Evolutionary conservation across 1,140 invertebrate genomes (phyloP), one percentile per base, ranked within the genome.

Genomic region (Macrobrachium nipponense): DNA sequence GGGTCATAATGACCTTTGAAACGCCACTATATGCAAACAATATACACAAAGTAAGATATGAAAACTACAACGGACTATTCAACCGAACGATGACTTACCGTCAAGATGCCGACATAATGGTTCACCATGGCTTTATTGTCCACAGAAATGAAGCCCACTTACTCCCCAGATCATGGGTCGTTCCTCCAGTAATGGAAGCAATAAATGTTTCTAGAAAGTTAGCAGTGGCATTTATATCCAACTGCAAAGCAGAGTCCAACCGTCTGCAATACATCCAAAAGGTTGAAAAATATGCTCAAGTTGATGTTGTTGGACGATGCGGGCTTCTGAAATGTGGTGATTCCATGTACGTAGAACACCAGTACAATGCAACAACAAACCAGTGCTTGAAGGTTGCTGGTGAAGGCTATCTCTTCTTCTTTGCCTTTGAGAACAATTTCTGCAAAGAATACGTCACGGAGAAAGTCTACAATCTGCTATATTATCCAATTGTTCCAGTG

Each of bases 401-500:
- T 17, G 70, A 77, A 17, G 79, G 86, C 0, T 93, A 93, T 90
- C 90, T 91, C 59, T 93, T 93, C 86, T 93, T 92, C 88, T 76
- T 93, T 44, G 89, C 92, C 0, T 92, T 93, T 51, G 92, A 93
- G 85, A 93, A 93, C 88, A 89, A 90, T 7, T 89, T 91, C 7
- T 91, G 91, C 72, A 87, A 87, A 27, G 91, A 91, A 72, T 91
- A 91, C 87, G 88, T 91, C 8, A 91, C 91, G 12, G 91, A 91
- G 68, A 91, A 91, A 72, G 85, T 91, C 43, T 91, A 87, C 84
- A 79, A 89, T 77, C 43, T 89, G 10, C 58, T 91, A 44, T 83
- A 89, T 36, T 82, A 86, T 59, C 87, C 90, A 43, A 92, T 95
- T 0, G 93, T 96, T 17, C 95, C 95, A 0, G 91, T 96, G 59